A percentile compares a stretch with the other conserved stretches of the same genome.
phyloP scores from a whole-genome alignment of 2,797 vertebrate genomes.

The Anableps anableps region DNA sequence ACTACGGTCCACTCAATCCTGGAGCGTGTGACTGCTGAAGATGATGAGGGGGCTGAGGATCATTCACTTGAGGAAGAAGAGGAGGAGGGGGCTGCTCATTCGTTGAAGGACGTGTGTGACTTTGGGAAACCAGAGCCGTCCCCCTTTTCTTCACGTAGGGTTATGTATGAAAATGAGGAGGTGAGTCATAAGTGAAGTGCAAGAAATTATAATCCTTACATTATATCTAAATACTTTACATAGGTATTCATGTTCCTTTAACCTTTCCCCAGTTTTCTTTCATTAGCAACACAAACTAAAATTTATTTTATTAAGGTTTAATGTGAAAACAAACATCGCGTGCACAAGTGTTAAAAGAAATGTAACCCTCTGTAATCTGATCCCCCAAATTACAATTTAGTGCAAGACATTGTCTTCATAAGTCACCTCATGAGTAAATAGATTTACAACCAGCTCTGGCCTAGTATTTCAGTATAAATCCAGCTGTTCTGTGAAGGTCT shows the following conservation, averaged over 20 bases:
- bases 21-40: constrained; percentile 91
- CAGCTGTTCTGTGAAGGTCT: too few relatives aligned
- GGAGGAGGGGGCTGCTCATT: constrained; percentile 94
- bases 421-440: not conserved
- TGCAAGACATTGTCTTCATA: not conserved
- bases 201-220: not conserved
- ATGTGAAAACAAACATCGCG: not conserved
- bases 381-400: not conserved
- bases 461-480: too few relatives aligned
- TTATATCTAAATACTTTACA: not conserved
- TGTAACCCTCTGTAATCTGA: not conserved
- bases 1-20: constrained; percentile 94
- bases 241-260: not conserved
- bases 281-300: not conserved
- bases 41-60: constrained; percentile 88
- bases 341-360: not conserved
- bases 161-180: constrained; percentile 99
- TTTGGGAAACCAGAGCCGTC: constrained; percentile 95
- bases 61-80: constrained; percentile 93
- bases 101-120: constrained; percentile 98
- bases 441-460: too few relatives aligned
- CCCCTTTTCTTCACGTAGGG: constrained; percentile 96
- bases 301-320: not conserved
- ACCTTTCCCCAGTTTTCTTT: not conserved
- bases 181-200: constrained; percentile 65